Base-by-base conservation (phyloP, 2,888 invertebrate genomes). In the Incurvaria masculella region DNA sequence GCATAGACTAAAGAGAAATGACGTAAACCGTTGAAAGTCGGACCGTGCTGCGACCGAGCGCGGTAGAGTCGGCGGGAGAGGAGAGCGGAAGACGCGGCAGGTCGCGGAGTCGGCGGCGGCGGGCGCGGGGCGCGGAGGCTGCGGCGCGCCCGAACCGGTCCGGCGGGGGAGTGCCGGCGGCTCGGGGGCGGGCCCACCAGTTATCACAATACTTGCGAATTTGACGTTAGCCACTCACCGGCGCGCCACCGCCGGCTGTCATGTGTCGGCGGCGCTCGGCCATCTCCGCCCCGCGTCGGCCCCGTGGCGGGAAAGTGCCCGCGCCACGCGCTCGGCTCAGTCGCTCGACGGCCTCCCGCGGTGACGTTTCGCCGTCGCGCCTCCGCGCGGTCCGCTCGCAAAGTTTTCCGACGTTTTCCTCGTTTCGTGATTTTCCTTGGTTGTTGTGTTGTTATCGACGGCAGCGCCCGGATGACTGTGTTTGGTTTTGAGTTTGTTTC, bases 311-410 rank as follows among this genome's bases (percentile, higher is more conserved):
- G 53, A 58, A 59, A 58, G 48, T 54, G 50, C 48, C 51, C 42
- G 47, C 26, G 44, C 21, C 21, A 8, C 21, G 14, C 16, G 16
- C 40, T 5, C 40, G 16, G 40, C 16, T 14, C 19, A 41, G 21
- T 21, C 41, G 41, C 21, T 18, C 16, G 8, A 17, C 58, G 51
- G 60, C 58, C 59, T 56, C 55, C 57, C 18, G 52, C 51, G 19
- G 21, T 4, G 8, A 10, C 41, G 21, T 20, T 21, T 42, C 61
- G 47, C 56, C 49, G 44, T 57, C 61, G 62, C 63, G 64, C 62
- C 64, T 64, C 63, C 61, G 60, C 53, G 51, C 55, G 53, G 58
- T 59, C 42, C 49, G 38, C 43, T n/a, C n/a, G n/a, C n/a, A n/a
- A n/a, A 18, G 39, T 14, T 14, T 4, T 18, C 4, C 18, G 4